Base-by-base conservation (phyloP, 35 echinoderm and acorn worm species). In the Nesometra sesokonis region DNA sequence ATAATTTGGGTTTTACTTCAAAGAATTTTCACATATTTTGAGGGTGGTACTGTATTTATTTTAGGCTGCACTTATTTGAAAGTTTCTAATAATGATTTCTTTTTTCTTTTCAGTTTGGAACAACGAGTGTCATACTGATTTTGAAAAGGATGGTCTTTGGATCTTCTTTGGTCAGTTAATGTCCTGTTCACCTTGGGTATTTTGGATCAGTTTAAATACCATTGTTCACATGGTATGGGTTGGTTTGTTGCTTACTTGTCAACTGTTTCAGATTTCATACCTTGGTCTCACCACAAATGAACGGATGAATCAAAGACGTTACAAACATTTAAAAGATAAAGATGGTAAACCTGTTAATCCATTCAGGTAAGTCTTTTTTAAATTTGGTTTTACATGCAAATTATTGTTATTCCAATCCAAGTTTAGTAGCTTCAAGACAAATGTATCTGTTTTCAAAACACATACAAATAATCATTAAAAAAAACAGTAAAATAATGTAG, bases 101-200 rank as follows among this genome's bases (percentile, higher is more conserved):
- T 47, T 77, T 76, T 84, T 79, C 33, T 11, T 83, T 35, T 35
- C 32, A 94, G 96, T 90, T 43, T 99, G 90, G 90, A 13, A 84
- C 3, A 77, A 36, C 7, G 77, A 37, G 21, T 99, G 96, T 57
- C 34, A 82, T 0, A 92, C 93, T 17, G 86, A 87, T 17, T 99
- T 94, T 87, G 85, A 94, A 38, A 46, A 85, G 32, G 91, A 99
- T 83, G 96, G 96, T 3, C 87, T 99, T 32, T 99, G 96, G 96
- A 78, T 94, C 17, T 92, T 84, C 35, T 81, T 94, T 32, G 92
- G 96, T 19, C 80, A 91, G 83, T 57, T 99, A 80, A 94, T 93
- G 83, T 90, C 89, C 5, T 99, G 96, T 92, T 99, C 96, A n/a
- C 96, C 96, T 0, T 99, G 96, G 96, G 89, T 91, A 11, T 94